phyloP scores from a whole-genome alignment of 2,113 vertebrate genomes.

The Austrofundulus limnaeus region DNA sequence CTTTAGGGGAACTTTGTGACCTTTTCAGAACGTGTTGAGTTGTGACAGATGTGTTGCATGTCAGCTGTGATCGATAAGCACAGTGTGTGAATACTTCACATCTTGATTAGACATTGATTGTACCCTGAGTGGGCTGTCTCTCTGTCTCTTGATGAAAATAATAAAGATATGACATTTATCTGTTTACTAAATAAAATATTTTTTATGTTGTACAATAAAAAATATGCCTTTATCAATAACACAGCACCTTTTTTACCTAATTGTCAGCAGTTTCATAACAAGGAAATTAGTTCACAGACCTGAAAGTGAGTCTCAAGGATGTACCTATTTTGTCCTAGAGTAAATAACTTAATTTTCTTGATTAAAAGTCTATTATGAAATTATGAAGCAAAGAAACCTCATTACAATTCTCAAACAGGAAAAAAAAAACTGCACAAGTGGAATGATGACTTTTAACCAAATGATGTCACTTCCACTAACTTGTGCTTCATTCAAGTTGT shows the following conservation, averaged over 20 bases:
- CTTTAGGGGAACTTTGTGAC: conserved; percentile 42
- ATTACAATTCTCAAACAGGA: too few relatives aligned
- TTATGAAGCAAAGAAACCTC: background rate
- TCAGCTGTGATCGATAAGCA: conserved; percentile 31
- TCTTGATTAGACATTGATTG: conserved; percentile 34
- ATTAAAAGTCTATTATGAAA: conserved; percentile 18
- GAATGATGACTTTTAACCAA: too few relatives aligned
- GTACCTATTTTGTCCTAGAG: too few relatives aligned
- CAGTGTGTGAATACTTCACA: conserved; percentile 40
- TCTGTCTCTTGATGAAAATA: background rate
- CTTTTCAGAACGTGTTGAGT: conserved; percentile 25
- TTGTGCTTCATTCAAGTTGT: too few relatives aligned
- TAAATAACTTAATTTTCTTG: too few relatives aligned
- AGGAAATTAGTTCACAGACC: conserved; percentile 19
- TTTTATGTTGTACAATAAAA: background rate
- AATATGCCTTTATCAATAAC: too few relatives aligned
- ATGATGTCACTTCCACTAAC: too few relatives aligned
- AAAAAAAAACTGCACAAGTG: too few relatives aligned
- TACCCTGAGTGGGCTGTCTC: background rate
- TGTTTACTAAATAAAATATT: background rate
- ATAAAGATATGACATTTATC: too few relatives aligned
- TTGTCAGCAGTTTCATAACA: background rate
- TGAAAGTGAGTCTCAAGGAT: conserved; percentile 46
- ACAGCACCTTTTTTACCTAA: too few relatives aligned
- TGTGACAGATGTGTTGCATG: conserved; percentile 24